Evolutionary conservation across 2,888 invertebrate species (phyloP).

Genomic region (Drosophila fulvimacula): DNA sequence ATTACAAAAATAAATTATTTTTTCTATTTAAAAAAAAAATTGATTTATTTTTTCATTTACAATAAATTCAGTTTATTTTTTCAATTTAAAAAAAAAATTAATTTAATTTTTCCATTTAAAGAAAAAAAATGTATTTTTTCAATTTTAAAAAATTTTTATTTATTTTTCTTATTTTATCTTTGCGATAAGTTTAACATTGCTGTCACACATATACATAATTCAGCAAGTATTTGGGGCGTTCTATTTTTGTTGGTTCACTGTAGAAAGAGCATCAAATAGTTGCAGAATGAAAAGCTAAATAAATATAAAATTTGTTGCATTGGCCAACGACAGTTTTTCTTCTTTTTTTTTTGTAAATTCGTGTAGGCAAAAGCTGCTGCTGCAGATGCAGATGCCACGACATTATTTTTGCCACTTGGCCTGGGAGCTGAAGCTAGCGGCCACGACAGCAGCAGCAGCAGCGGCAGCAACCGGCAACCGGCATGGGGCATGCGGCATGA

Average conservation of each 20-base stretch:
- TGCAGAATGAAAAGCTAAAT: conserved; percentile 4
- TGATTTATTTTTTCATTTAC: too few relatives aligned
- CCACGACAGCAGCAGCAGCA: conserved; percentile 36
- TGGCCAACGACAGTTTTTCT: conserved; percentile 49
- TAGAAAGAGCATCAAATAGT: conserved; percentile 27
- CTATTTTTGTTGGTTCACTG: background rate
- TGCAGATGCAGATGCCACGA: conserved; percentile 79
- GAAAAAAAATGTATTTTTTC: too few relatives aligned
- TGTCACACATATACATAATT: too few relatives aligned
- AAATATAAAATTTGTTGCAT: conserved; percentile 4
- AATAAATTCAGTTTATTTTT: too few relatives aligned
- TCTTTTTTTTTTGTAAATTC: conserved; percentile 47
- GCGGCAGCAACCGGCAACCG: conserved; percentile 26
- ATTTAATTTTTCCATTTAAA: too few relatives aligned
- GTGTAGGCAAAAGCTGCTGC: conserved; percentile 70
- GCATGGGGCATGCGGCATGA: conserved; percentile 27
- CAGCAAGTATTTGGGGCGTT: background rate
- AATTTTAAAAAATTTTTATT: too few relatives aligned
- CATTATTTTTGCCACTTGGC: conserved; percentile 79
- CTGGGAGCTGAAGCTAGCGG: conserved; percentile 56
- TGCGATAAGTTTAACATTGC: too few relatives aligned
- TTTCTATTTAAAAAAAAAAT: too few relatives aligned
- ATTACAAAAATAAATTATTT: too few relatives aligned
- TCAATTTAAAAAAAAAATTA: too few relatives aligned
- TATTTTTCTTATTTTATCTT: too few relatives aligned